These are phyloP conservation scores for Hydraecia micacea DNA, from an alignment of 2,888 invertebrate genomes.

Conservation along the genomic window DNA sequence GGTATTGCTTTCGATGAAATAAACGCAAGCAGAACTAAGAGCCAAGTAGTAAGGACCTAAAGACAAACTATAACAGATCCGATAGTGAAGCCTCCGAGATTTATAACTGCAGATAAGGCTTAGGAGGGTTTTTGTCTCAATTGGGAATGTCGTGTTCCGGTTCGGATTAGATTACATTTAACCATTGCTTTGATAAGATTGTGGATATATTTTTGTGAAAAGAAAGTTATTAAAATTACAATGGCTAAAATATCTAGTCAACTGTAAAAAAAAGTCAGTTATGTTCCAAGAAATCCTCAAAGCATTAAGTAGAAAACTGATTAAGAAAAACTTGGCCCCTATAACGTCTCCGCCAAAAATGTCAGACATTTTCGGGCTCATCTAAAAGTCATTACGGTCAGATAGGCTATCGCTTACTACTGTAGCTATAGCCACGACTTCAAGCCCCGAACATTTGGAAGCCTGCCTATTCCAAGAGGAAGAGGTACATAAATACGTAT, in stretches of 20 bases:
- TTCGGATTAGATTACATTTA: slow-evolving; percentile 3
- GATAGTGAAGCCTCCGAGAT: slow-evolving; percentile 38
- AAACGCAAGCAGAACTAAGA: slow-evolving; percentile 32
- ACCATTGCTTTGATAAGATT: not conserved
- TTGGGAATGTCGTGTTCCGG: slow-evolving; percentile 26
- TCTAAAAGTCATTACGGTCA: slow-evolving; percentile 61
- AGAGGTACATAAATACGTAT: slow-evolving; percentile 34
- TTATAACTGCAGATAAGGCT: slow-evolving; percentile 47
- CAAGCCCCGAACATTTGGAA: slow-evolving; percentile 56
- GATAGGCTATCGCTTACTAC: slow-evolving; percentile 33
- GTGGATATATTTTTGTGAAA: not conserved
- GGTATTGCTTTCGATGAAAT: slow-evolving; percentile 45
- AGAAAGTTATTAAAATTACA: not conserved
- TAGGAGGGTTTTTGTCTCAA: slow-evolving; percentile 39
- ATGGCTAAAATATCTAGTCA: not conserved
- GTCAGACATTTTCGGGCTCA: slow-evolving; percentile 43
- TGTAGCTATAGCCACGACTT: slow-evolving; percentile 24
- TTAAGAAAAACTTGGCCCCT: slow-evolving; percentile 19
- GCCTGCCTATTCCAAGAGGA: slow-evolving; percentile 55
- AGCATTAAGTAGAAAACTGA: slow-evolving; percentile 3
- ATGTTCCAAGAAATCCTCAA: not conserved
- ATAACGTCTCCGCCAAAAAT: not conserved
- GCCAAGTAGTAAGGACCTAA: slow-evolving; percentile 18
- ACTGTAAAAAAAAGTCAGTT: not conserved
- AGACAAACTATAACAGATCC: slow-evolving; percentile 49